phyloP scores from a whole-genome alignment of 2,797 vertebrate genomes.

The Rhinogobio ventralis region DNA sequence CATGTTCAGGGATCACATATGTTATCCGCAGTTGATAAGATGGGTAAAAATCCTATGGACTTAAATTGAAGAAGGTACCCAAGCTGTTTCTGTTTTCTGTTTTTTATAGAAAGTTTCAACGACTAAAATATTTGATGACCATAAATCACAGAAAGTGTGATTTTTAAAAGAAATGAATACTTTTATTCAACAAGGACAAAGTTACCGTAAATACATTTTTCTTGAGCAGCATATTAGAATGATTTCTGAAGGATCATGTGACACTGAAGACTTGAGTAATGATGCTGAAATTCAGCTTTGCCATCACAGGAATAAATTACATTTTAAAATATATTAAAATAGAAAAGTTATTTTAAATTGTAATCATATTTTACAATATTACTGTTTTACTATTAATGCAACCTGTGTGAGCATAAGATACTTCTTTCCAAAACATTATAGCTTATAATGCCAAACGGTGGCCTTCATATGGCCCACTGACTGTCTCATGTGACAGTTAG shows the following conservation, averaged over 20 bases:
- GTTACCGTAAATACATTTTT: background rate
- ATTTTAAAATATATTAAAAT: background rate
- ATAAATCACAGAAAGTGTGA: background rate
- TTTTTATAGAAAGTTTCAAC: background rate
- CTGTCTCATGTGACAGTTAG: background rate
- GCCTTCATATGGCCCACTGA: background rate
- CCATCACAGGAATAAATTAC: background rate
- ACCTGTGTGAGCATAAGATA: background rate
- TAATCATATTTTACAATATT: background rate
- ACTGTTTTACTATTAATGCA: background rate
- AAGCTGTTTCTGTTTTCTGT: background rate
- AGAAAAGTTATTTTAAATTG: background rate
- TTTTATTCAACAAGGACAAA: background rate
- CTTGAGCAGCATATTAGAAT: background rate
- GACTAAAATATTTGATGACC: background rate
- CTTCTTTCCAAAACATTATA: background rate
- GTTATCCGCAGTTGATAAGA: background rate
- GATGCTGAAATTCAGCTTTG: background rate
- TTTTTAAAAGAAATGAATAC: background rate
- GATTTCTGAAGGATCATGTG: background rate
- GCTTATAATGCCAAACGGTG: background rate
- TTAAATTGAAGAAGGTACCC: background rate
- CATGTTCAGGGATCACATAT: background rate
- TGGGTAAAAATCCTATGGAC: background rate
- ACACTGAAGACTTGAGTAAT: background rate